phyloP scores from a whole-genome alignment of 2,113 vertebrate genomes.

The Oryzias celebensis region DNA sequence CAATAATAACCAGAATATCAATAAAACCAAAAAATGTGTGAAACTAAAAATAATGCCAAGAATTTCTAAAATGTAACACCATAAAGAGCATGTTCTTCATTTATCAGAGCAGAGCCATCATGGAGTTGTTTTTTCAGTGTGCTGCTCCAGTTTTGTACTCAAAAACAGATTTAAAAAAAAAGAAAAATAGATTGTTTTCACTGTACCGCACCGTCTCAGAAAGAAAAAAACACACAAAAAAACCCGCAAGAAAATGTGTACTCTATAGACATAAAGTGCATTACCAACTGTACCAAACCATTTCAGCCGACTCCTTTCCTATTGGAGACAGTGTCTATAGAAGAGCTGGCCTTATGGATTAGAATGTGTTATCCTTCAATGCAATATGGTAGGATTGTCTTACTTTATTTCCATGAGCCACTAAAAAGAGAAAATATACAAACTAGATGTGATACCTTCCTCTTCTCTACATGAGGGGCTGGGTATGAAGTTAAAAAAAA shows the following conservation, averaged over 20 bases:
- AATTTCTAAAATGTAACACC: not conserved
- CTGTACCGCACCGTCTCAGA: slow-evolving; percentile 1
- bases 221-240: not conserved
- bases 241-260: not conserved
- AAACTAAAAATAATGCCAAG: slow-evolving; percentile 24
- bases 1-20: not conserved
- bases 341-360: slow-evolving; percentile 9
- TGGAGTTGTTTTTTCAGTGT: not conserved
- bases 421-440: slow-evolving; percentile 9
- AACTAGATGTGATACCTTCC: slow-evolving; percentile 19
- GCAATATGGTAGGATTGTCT: slow-evolving; percentile 8
- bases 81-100: not conserved
- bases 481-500: no score
- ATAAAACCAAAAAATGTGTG: not conserved
- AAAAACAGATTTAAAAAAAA: no score
- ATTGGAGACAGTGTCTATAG: slow-evolving; percentile 8
- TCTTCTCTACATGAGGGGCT: not conserved
- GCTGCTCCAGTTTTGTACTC: not conserved
- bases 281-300: slow-evolving; percentile 32
- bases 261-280: slow-evolving; percentile 57
- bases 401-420: slow-evolving; percentile 13
- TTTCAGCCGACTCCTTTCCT: slow-evolving; percentile 26
- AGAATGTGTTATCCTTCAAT: slow-evolving; percentile 23
- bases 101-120: slow-evolving; percentile 1
- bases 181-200: not conserved